These are phyloP conservation scores for Ephialtes manifestator DNA, from an alignment of 2,888 invertebrate species.

Conservation along the genomic window DNA sequence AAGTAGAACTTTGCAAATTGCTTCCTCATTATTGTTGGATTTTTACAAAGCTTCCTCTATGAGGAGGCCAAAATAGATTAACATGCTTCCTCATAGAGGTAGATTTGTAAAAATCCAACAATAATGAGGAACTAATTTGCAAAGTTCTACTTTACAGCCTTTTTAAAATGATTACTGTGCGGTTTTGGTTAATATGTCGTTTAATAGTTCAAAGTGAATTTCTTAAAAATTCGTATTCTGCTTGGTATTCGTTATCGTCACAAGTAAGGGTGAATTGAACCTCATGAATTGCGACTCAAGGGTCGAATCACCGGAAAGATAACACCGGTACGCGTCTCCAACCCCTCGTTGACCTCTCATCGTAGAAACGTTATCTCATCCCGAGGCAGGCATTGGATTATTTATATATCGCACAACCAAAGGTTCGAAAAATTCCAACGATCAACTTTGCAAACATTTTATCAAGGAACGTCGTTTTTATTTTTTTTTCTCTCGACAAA, in stretches of 20 bases:
- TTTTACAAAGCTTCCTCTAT: no score
- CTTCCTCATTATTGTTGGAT: no score
- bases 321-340: neutral
- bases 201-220: neutral
- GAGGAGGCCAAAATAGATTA: no score
- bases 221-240: neutral
- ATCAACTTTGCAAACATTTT: neutral
- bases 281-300: neutral
- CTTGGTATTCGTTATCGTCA: neutral
- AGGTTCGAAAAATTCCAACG: neutral
- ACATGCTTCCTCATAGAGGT: no score
- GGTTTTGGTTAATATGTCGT: no score
- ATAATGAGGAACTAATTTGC: no score
- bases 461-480: neutral
- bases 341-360: constrained; percentile 23
- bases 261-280: neutral
- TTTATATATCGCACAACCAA: neutral
- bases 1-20: no score
- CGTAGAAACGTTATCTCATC: constrained; percentile 14
- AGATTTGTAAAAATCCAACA: no score
- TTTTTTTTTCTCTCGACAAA: no score
- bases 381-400: neutral
- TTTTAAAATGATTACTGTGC: no score
- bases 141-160: no score
- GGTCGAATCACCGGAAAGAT: constrained; percentile 31